These are phyloP conservation scores for Dryomyza anilis DNA, from an alignment of 2,888 invertebrate species.

Conservation along the genomic window DNA sequence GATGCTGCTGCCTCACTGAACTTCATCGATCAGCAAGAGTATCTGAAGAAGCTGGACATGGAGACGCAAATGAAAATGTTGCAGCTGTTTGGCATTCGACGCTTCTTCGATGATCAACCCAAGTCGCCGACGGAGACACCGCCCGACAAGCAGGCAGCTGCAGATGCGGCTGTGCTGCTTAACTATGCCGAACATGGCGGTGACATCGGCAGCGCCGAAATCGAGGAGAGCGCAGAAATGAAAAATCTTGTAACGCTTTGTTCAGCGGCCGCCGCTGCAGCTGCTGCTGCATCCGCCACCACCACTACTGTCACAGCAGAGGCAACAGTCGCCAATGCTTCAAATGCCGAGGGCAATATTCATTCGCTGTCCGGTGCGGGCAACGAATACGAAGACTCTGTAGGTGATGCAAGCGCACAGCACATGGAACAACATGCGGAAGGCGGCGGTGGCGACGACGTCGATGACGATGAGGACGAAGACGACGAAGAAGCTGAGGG, in stretches of 20 bases:
- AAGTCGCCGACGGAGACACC: constrained; percentile 61
- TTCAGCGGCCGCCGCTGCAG: constrained; percentile 52
- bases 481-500: constrained; percentile 45
- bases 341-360: neutral
- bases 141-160: constrained; percentile 43
- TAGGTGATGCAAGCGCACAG: constrained; percentile 5
- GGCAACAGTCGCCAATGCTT: neutral
- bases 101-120: constrained; percentile 60
- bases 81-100: constrained; percentile 55
- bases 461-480: constrained; percentile 35
- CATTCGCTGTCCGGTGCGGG: constrained; percentile 14
- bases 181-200: constrained; percentile 31
- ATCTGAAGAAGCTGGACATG: constrained; percentile 41
- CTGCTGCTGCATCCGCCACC: constrained; percentile 43
- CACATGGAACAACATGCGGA: constrained; percentile 10
- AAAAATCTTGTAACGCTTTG: constrained; percentile 55
- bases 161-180: neutral
- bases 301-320: constrained; percentile 29
- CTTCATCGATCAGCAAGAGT: constrained; percentile 43
- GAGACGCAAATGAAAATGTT: constrained; percentile 53
- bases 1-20: constrained; percentile 39
- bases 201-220: constrained; percentile 29
- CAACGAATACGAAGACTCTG: constrained; percentile 32
- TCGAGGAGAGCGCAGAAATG: constrained; percentile 48
- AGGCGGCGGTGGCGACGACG: constrained; percentile 40